Conservation (phyloP, 2,797 vertebrate genomes). For the Clarias fuscus region DNA sequence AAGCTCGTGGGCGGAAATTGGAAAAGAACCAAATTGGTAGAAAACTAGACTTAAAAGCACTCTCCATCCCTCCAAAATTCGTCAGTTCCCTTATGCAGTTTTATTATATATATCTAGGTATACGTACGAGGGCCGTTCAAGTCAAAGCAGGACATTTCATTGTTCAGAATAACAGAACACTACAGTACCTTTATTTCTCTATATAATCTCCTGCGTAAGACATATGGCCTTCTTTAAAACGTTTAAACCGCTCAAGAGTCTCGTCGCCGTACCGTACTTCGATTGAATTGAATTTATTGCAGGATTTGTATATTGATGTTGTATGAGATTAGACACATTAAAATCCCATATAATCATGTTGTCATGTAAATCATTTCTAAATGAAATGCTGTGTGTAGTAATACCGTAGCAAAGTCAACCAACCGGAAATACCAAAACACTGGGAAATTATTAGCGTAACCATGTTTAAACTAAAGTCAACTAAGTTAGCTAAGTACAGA, state of each 20-base stretch:
- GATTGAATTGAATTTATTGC: neutral
- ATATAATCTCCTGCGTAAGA: no score
- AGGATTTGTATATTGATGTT: neutral
- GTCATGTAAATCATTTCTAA: neutral
- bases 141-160: no score
- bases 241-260: no score
- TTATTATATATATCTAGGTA: neutral
- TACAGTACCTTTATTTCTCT: no score
- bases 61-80: neutral
- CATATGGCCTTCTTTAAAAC: no score
- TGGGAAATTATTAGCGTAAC: neutral
- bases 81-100: neutral
- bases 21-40: neutral
- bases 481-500: no score
- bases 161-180: no score
- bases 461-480: no score
- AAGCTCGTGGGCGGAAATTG: neutral
- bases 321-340: neutral
- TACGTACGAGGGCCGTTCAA: no score
- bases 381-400: neutral
- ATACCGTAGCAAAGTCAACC: neutral
- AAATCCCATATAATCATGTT: neutral
- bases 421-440: neutral
- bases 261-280: no score
- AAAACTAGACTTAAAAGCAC: neutral